Conservation (phyloP, 2,113 vertebrate genomes). For the Acrocephalus kingi region DNA sequence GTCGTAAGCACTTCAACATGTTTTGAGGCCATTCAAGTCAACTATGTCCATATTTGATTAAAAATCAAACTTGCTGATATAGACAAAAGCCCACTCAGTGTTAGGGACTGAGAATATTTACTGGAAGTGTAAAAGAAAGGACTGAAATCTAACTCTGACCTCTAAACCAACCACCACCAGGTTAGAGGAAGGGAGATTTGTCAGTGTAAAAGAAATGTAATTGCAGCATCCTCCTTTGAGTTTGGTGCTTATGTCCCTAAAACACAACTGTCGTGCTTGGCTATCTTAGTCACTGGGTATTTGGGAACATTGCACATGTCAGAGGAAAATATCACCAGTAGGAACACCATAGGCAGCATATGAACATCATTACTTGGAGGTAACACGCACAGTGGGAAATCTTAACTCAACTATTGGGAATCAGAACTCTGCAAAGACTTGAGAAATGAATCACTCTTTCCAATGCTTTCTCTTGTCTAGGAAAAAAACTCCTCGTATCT, state of each 20-base stretch:
- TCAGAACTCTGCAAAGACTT: background rate
- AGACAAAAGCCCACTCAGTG: background rate
- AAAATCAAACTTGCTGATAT: background rate
- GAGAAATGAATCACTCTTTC: background rate
- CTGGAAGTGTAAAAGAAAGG: background rate
- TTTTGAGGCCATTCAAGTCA: background rate
- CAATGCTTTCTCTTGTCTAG: background rate
- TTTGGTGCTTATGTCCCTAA: background rate
- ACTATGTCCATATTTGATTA: background rate
- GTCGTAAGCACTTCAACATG: background rate
- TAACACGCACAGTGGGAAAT: background rate
- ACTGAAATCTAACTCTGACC: background rate
- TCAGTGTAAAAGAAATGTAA: background rate
- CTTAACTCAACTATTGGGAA: background rate
- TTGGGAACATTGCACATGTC: background rate
- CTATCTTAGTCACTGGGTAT: background rate
- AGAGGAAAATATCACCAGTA: background rate
- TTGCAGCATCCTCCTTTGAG: background rate
- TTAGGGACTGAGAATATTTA: background rate
- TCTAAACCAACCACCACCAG: background rate
- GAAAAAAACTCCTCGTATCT: accelerated
- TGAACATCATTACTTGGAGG: background rate
- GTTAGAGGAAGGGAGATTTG: background rate
- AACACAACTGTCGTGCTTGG: background rate
- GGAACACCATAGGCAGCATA: background rate